A percentile compares a stretch with the other conserved stretches of the same genome.
Evolutionary conservation across 2,888 invertebrate species (phyloP).

Genomic region (Ligdia adustata): DNA sequence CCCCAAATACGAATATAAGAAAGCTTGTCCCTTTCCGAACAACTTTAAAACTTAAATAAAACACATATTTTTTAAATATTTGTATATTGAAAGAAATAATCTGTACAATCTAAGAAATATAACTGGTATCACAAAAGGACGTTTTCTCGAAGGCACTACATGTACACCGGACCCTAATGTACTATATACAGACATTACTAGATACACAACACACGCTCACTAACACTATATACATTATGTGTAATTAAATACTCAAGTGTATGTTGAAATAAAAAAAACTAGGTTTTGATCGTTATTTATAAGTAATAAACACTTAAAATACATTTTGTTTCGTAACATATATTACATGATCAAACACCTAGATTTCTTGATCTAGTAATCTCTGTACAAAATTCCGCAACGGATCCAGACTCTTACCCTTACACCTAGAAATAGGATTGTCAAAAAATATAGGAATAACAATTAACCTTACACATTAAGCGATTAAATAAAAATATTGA

Average conservation of each 20-base stretch:
- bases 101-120: constrained; percentile 78
- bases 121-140: constrained; percentile 78
- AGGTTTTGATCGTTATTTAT: constrained; percentile 5
- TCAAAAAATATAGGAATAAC: constrained; percentile 78
- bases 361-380: constrained; percentile 9
- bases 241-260: constrained; percentile 19
- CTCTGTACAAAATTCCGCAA: constrained; percentile 28
- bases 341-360: constrained; percentile 10
- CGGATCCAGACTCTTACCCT: constrained; percentile 35
- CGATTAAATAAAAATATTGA: constrained; percentile 72
- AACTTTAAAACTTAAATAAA: no score
- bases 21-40: no score
- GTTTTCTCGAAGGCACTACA: constrained; percentile 76
- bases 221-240: constrained; percentile 24
- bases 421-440: constrained; percentile 65
- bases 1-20: no score
- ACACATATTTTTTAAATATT: no score
- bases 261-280: constrained; percentile 3
- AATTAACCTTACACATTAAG: constrained; percentile 51
- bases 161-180: constrained; percentile 36
- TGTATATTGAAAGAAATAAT: constrained; percentile 79
- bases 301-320: constrained; percentile 18
- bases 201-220: constrained; percentile 6
- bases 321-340: constrained; percentile 18
- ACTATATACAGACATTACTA: constrained; percentile 30